Evolutionary conservation across 92 coral and sea anemone species (phyloP).

Genomic region (Phenganax stokvisi): DNA sequence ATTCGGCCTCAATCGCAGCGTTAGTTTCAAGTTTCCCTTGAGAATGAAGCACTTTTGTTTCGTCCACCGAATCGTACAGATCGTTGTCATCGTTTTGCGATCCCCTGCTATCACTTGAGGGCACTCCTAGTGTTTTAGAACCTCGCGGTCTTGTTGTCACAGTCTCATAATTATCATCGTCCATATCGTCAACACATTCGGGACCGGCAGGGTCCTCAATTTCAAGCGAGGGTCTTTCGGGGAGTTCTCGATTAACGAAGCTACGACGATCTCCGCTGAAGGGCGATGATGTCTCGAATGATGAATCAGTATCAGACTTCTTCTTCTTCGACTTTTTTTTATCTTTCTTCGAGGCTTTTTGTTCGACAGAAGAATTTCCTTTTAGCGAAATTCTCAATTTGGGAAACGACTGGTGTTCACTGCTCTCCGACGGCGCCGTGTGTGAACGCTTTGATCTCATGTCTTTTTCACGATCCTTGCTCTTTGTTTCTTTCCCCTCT

Average conservation of each 20-base stretch:
- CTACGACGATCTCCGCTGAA: slow-evolving; percentile 17
- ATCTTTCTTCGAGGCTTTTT: not conserved
- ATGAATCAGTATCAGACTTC: not conserved
- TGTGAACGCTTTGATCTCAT: slow-evolving; percentile 6
- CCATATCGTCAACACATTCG: not conserved
- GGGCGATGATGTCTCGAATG: not conserved
- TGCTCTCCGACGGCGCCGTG: slow-evolving; percentile 3
- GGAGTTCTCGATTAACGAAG: slow-evolving; percentile 11
- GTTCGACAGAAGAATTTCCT: slow-evolving; percentile 6
- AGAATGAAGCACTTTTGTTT: not conserved
- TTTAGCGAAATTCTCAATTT: slow-evolving; percentile 11
- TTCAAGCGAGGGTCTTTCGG: slow-evolving; percentile 26
- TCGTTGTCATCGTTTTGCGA: not conserved
- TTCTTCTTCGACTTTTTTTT: slow-evolving; percentile 14
- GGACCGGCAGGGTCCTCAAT: not conserved
- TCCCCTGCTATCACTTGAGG: not conserved
- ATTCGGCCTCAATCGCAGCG: not conserved
- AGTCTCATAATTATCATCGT: slow-evolving; percentile 10
- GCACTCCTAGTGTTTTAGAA: not conserved
- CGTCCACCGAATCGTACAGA: slow-evolving; percentile 24
- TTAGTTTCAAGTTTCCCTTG: not conserved
- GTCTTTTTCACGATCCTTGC: not conserved
- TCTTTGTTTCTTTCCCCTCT: not conserved
- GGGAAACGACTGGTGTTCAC: not conserved
- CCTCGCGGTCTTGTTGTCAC: not conserved